phyloP scores from a whole-genome alignment of 2,888 invertebrate species.

The Seira ritae region DNA sequence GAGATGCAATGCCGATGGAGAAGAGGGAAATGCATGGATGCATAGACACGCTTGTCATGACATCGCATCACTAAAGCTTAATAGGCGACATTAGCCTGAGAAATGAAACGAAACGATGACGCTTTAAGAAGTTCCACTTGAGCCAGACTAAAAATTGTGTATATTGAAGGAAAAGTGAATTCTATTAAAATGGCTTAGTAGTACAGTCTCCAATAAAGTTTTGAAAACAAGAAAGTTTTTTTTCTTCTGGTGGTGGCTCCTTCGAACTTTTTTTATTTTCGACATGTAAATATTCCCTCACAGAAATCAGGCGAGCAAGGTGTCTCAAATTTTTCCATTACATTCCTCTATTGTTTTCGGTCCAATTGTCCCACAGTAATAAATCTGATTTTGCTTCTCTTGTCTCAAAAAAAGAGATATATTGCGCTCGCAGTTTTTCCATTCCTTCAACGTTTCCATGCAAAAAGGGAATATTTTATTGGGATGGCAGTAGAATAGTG shows the following conservation, averaged over 20 bases:
- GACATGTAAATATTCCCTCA: no score
- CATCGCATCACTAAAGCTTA: conserved; percentile 40
- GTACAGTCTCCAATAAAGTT: no score
- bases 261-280: no score
- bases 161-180: no score
- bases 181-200: no score
- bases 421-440: background rate
- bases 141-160: background rate
- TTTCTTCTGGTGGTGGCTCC: no score
- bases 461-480: no score
- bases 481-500: no score
- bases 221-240: no score
- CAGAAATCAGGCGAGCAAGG: no score
- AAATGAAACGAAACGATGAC: conserved; percentile 49
- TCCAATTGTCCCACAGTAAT: conserved; percentile 7
- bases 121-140: conserved; percentile 22
- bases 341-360: conserved; percentile 2
- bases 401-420: background rate
- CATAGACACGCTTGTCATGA: conserved; percentile 29
- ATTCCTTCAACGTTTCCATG: no score
- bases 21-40: conserved; percentile 13
- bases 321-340: background rate
- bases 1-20: background rate
- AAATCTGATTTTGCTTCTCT: conserved; percentile 4
- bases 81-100: conserved; percentile 56